Percentiles rank a stretch among this genome's conserved stretches.
Evolutionary conservation across 2,888 invertebrate species (phyloP).

Genomic region (Atethmia centrago): DNA sequence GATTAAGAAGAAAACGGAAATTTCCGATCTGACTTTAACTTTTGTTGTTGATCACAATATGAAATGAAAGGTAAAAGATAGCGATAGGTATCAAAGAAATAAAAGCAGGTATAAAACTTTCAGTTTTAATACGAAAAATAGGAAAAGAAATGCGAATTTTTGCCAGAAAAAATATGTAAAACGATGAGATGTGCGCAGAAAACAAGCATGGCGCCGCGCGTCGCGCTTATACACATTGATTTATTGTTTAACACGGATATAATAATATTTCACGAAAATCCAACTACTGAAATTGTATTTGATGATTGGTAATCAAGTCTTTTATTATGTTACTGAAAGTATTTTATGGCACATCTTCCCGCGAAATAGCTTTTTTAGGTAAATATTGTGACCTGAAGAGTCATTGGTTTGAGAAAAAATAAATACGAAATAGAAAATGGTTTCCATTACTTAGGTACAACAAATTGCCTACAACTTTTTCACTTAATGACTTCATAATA

Average conservation of each 20-base stretch:
- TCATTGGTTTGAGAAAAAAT: not conserved
- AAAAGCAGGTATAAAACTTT: slow-evolving; percentile 16
- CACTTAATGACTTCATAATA: slow-evolving; percentile 35
- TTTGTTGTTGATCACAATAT: slow-evolving; percentile 24
- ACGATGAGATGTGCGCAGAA: slow-evolving; percentile 60
- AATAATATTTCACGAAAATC: slow-evolving; percentile 67
- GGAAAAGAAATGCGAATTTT: slow-evolving; percentile 36
- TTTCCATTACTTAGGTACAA: not conserved
- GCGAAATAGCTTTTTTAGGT: not conserved
- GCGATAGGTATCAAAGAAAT: slow-evolving; percentile 10
- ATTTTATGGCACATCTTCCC: slow-evolving; percentile 5
- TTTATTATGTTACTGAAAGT: slow-evolving; percentile 41
- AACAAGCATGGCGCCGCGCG: slow-evolving; percentile 65
- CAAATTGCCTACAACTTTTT: slow-evolving; percentile 20
- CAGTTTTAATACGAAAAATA: slow-evolving; percentile 36
- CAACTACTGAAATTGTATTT: slow-evolving; percentile 62
- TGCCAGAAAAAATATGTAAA: slow-evolving; percentile 55
- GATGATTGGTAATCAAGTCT: slow-evolving; percentile 62
- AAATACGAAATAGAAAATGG: not conserved
- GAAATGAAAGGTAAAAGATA: slow-evolving; percentile 19
- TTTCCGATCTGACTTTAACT: slow-evolving; percentile 18
- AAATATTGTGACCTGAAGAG: not conserved
- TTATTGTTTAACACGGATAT: slow-evolving; percentile 70
- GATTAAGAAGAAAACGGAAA: slow-evolving; percentile 34
- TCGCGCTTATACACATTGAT: slow-evolving; percentile 66